Base-by-base conservation (phyloP, 92 coral and sea anemone species). In the Umimayanthus chanpuru region DNA sequence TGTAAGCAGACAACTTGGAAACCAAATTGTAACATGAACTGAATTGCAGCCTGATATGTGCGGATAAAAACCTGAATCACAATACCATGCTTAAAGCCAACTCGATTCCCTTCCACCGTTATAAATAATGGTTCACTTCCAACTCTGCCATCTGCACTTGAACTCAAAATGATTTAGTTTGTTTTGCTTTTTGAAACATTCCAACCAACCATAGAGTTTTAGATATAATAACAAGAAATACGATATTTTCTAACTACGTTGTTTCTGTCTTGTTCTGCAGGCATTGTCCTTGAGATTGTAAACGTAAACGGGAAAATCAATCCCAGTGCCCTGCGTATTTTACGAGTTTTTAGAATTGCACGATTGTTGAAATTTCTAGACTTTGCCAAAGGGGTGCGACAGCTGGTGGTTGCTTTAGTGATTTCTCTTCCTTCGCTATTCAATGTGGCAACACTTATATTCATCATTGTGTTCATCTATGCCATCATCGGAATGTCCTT, bases 401-500 rank as follows among this genome's bases (percentile, higher is more conserved):
- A 96, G 81, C 93, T 96, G 1, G 90, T 96, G 2, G 95, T 95
- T 21, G 98, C 98, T 2, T 80, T 96, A 41, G 94, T 96, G 73
- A 91, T 96, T 14, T 96, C 98, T 15, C 82, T 96, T 16, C 98
- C 98, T 18, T 98, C 98, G 5, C 89, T 96, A 16, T 91, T 96
- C 86, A 96, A 96, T 76, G 94, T 96, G 61, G 98, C 95, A 49
- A 89, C 95, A 18, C 93, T 96, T 0, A 90, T 96, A 8, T 96
- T 95, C 39, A 92, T 96, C 38, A 91, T 95, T 80, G 92, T 96
- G 68, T 96, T 94, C 49, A 96, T 96, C 76, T 97, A 97, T 82
- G 96, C 99, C 68, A 94, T 95, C 29, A 92, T 97, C 65, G 99
- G 98, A n/a, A 97, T 97, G 99, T 90, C 96, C 16, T 92, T 94